These are phyloP conservation scores for Metallyticus violacea DNA, from an alignment of 2,888 invertebrate species.

Conservation along the genomic window DNA sequence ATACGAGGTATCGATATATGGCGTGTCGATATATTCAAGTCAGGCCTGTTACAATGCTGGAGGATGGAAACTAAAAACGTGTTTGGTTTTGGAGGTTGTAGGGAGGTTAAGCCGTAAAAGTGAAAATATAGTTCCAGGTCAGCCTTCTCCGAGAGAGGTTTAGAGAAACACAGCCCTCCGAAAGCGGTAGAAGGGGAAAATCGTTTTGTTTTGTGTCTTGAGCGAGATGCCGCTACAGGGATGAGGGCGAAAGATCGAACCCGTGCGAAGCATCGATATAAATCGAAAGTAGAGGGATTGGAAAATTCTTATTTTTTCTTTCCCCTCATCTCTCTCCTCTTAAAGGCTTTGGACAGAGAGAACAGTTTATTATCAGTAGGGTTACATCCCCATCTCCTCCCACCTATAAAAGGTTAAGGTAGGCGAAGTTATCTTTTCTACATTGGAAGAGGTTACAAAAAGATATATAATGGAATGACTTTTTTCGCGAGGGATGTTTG, in stretches of 20 bases:
- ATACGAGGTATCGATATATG: not conserved
- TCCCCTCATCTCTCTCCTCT: not conserved
- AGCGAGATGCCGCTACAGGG: not conserved
- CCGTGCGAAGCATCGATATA: not conserved
- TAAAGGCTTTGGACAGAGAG: not conserved
- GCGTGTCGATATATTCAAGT: not conserved
- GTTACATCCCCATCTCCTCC: not conserved
- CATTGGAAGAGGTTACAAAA: not conserved
- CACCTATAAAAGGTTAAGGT: not conserved
- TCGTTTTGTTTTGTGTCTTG: not conserved
- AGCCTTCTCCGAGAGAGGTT: not conserved
- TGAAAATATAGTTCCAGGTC: conserved; percentile 14
- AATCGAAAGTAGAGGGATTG: not conserved
- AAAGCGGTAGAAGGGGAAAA: not conserved
- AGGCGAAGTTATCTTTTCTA: not conserved
- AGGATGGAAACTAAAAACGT: not conserved
- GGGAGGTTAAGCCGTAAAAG: not conserved
- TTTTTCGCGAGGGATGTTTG: not conserved
- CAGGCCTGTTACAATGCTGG: not conserved
- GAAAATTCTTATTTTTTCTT: not conserved
- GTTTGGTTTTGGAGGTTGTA: not conserved
- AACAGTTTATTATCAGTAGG: not conserved
- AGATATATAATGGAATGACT: not conserved
- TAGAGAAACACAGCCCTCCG: not conserved
- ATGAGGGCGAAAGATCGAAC: not conserved